These are phyloP conservation scores for Xanthia icteritia DNA, from an alignment of 2,888 invertebrate species.

Conservation along the genomic window DNA sequence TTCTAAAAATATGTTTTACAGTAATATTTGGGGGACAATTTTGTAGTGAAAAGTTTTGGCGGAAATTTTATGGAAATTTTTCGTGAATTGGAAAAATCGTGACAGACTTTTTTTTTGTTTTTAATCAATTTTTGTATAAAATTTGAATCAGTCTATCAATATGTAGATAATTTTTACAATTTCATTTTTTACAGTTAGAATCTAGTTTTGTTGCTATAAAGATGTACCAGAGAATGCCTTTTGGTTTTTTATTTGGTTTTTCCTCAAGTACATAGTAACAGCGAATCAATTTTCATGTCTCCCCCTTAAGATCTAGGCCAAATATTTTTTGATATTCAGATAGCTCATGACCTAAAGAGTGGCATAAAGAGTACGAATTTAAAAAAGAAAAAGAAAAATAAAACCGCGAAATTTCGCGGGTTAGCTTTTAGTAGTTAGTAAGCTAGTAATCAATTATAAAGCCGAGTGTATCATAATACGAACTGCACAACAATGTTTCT, in stretches of 20 bases:
- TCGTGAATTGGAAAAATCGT: constrained; percentile 6
- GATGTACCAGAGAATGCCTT: neutral
- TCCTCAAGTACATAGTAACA: neutral
- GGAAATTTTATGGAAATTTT: constrained; percentile 19
- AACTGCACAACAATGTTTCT: neutral
- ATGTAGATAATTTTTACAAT: neutral
- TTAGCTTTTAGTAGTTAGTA: too few species aligned
- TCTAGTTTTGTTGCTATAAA: neutral
- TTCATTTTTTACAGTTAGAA: neutral
- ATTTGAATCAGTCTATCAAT: constrained; percentile 4
- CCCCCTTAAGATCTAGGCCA: too few species aligned
- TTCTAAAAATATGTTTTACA: constrained; percentile 67
- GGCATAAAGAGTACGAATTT: too few species aligned
- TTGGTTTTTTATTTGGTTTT: too few species aligned
- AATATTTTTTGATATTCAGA: too few species aligned
- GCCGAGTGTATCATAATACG: too few species aligned
- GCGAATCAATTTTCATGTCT: too few species aligned
- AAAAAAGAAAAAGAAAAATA: too few species aligned
- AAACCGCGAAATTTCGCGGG: too few species aligned
- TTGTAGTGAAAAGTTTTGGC: constrained; percentile 21
- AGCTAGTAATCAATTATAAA: neutral
- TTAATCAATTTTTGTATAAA: constrained; percentile 1
- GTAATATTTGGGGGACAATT: constrained; percentile 46
- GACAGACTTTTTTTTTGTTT: neutral
- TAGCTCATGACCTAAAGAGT: too few species aligned